phyloP scores from a whole-genome alignment of 2,797 vertebrate genomes.

The Channa striata region DNA sequence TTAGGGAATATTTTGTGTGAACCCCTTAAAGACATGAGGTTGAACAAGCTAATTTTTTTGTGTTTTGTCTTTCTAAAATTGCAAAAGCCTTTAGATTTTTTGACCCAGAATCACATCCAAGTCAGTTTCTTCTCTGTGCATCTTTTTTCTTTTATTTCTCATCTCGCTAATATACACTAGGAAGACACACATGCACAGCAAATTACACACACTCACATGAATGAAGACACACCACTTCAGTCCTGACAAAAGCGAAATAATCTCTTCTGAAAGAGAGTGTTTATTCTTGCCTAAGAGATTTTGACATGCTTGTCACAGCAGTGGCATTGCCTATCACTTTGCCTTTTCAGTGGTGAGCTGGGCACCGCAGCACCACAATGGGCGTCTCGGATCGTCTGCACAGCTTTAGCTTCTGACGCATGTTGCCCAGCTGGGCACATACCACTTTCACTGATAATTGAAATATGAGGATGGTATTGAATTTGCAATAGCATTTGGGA shows the following conservation, averaged over 20 bases:
- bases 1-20: no score
- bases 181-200: background rate
- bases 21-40: conserved; percentile 3
- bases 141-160: conserved; percentile 27
- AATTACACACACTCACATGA: background rate
- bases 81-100: conserved; percentile 11
- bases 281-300: conserved; percentile 70
- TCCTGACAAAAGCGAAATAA: conserved; percentile 70
- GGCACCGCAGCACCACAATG: conserved; percentile 33
- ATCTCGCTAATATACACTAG: conserved; percentile 16
- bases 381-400: conserved; percentile 27
- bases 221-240: conserved; percentile 32
- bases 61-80: conserved; percentile 12
- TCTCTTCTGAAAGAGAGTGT: conserved; percentile 69
- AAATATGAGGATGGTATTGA: conserved; percentile 34
- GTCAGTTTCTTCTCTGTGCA: conserved; percentile 1
- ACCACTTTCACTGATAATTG: conserved; percentile 34
- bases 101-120: conserved; percentile 14
- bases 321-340: conserved; percentile 57
- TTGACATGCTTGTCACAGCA: conserved; percentile 73
- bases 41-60: conserved; percentile 4
- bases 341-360: conserved; percentile 55
- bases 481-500: background rate
- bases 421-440: conserved; percentile 23
- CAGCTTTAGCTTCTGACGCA: conserved; percentile 37